Evolutionary conservation across 2,113 vertebrate genomes (phyloP).

Genomic region (Panthera leo): DNA sequence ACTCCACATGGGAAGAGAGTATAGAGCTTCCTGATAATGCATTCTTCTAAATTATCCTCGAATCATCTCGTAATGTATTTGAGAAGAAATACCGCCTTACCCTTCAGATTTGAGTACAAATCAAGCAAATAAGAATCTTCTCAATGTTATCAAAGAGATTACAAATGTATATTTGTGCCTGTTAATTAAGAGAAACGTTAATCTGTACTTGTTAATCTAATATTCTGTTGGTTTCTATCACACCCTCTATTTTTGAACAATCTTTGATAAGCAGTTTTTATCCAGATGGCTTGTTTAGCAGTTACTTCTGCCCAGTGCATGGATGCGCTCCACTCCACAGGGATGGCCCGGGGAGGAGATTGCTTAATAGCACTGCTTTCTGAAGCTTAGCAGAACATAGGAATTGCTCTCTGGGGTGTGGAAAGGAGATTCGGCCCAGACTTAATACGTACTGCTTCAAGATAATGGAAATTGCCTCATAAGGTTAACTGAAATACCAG

Average conservation of each 20-base stretch:
- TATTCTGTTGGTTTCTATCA: background rate
- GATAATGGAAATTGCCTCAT: conserved; percentile 67
- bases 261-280: conserved; percentile 27
- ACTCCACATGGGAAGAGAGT: conserved; percentile 58
- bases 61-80: background rate
- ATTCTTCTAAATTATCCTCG: background rate
- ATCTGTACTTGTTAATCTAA: background rate
- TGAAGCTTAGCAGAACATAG: conserved; percentile 76
- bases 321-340: background rate
- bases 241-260: background rate
- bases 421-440: conserved; percentile 75
- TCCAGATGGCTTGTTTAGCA: conserved; percentile 51
- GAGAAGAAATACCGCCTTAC: conserved; percentile 19
- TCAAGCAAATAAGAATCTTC: background rate
- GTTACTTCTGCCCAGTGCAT: background rate
- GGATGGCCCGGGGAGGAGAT: conserved; percentile 54
- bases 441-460: conserved; percentile 76
- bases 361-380: conserved; percentile 72
- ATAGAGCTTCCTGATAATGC: background rate
- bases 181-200: background rate
- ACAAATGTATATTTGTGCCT: background rate
- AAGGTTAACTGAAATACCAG: conserved; percentile 46
- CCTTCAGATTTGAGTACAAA: background rate
- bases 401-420: conserved; percentile 83
- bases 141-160: background rate